phyloP scores from a whole-genome alignment of 2,797 vertebrate species.

The Acrossocheilus fasciatus region DNA sequence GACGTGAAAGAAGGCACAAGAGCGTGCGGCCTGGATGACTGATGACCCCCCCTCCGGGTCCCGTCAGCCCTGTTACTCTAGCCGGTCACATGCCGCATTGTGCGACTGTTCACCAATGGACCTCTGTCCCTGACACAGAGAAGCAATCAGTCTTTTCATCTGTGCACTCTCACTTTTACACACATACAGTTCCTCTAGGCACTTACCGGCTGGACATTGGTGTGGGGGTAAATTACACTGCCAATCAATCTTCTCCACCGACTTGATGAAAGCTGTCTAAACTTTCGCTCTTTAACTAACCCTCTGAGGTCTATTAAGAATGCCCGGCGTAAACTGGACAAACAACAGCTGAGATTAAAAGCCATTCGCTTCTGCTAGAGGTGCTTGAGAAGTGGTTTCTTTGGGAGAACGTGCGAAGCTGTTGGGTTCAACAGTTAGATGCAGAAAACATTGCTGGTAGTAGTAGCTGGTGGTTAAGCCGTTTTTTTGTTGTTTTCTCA shows the following conservation, averaged over 20 bases:
- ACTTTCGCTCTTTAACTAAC: constrained; percentile 78
- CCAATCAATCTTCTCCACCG: constrained; percentile 81
- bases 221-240: constrained; percentile 78
- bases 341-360: constrained; percentile 76
- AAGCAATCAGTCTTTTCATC: constrained; percentile 74
- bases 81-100: constrained; percentile 67
- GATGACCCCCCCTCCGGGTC: constrained; percentile 72
- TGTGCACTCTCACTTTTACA: constrained; percentile 63
- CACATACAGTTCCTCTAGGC: constrained; percentile 72
- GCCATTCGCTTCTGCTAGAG: constrained; percentile 58
- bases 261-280: constrained; percentile 79
- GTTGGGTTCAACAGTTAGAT: constrained; percentile 37
- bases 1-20: constrained; percentile 37
- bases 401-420: constrained; percentile 33
- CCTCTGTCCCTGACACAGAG: constrained; percentile 61
- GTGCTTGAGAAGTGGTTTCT: constrained; percentile 32
- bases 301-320: constrained; percentile 77
- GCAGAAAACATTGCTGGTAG: neutral
- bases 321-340: constrained; percentile 68
- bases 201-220: constrained; percentile 48
- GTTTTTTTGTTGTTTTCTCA: constrained; percentile 43
- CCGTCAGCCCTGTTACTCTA: constrained; percentile 64
- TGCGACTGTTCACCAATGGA: constrained; percentile 64
- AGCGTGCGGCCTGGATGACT: constrained; percentile 69
- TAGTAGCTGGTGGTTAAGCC: constrained; percentile 28